Percentiles rank a stretch among this genome's conserved stretches.
Evolutionary conservation across 2,888 invertebrate genomes (phyloP).

Genomic region (Aethes cnicana): DNA sequence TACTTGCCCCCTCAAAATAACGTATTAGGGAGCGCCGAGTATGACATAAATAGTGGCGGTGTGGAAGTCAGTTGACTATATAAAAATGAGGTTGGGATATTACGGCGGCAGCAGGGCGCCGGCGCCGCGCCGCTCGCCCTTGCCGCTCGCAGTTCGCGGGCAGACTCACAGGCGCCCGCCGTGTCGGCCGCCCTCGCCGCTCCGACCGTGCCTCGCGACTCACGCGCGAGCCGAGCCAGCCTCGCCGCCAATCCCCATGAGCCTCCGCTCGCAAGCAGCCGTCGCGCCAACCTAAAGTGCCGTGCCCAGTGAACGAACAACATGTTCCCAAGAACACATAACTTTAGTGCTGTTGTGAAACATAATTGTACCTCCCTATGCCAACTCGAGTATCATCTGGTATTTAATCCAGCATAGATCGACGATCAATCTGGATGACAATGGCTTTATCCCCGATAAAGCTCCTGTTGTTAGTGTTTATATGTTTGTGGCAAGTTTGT

Average conservation of each 20-base stretch:
- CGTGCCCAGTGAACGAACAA: slow-evolving; percentile 60
- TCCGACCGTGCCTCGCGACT: slow-evolving; percentile 35
- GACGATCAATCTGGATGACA: slow-evolving; percentile 42
- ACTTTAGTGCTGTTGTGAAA: slow-evolving; percentile 53
- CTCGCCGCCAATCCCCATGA: slow-evolving; percentile 46
- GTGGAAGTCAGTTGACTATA: slow-evolving; percentile 81
- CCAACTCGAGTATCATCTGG: slow-evolving; percentile 57
- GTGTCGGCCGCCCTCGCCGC: slow-evolving; percentile 47
- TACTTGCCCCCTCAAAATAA: slow-evolving; percentile 74
- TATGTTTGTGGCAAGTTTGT: slow-evolving; percentile 62
- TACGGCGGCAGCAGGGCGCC: slow-evolving; percentile 68
- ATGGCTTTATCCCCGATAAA: slow-evolving; percentile 67
- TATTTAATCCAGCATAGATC: slow-evolving; percentile 68
- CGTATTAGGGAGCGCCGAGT: slow-evolving; percentile 74
- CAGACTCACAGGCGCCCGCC: slow-evolving; percentile 73
- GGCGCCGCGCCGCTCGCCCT: slow-evolving; percentile 69
- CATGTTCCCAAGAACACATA: slow-evolving; percentile 56
- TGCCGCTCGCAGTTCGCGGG: slow-evolving; percentile 57
- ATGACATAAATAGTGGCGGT: slow-evolving; percentile 79
- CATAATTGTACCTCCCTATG: slow-evolving; percentile 52
- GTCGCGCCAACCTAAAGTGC: slow-evolving; percentile 55
- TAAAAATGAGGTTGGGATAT: slow-evolving; percentile 77
- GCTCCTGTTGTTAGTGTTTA: slow-evolving; percentile 61
- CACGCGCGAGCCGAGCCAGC: slow-evolving; percentile 31
- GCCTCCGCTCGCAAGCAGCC: slow-evolving; percentile 49